A percentile compares a stretch with the other conserved stretches of the same genome.
These are phyloP conservation scores for Rostratula benghalensis DNA, from an alignment of 2,113 vertebrate genomes.

Conservation along the genomic window DNA sequence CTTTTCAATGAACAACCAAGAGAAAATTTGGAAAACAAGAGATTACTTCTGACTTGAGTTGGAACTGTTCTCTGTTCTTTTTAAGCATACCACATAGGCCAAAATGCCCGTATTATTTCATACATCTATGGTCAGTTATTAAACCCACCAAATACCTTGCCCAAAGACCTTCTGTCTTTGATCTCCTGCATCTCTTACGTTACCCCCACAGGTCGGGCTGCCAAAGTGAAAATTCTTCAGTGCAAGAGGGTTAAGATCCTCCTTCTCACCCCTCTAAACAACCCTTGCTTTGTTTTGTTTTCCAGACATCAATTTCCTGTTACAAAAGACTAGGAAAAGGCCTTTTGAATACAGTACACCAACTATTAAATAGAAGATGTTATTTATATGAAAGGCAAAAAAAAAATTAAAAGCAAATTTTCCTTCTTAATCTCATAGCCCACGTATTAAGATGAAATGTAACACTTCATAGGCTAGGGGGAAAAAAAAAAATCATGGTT, in stretches of 20 bases:
- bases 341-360: neutral
- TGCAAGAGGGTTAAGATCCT: neutral
- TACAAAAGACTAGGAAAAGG: neutral
- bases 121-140: neutral
- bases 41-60: neutral
- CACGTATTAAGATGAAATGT: neutral
- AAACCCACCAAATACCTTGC: neutral
- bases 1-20: neutral
- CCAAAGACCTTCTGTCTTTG: neutral
- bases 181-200: neutral
- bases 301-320: neutral
- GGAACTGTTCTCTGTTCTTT: neutral
- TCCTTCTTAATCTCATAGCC: neutral
- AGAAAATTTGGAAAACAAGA: neutral
- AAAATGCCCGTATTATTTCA: neutral
- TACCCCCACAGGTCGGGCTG: neutral
- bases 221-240: neutral
- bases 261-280: neutral
- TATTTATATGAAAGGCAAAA: neutral
- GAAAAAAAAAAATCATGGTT: conserved; percentile 62
- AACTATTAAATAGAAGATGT: neutral
- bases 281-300: neutral
- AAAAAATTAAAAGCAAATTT: neutral
- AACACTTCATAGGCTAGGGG: conserved; percentile 3
- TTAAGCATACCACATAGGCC: neutral